Percentiles rank a stretch among this genome's conserved stretches.
Conservation (phyloP, 1,140 invertebrate species). For the Calosoma granatense region DNA sequence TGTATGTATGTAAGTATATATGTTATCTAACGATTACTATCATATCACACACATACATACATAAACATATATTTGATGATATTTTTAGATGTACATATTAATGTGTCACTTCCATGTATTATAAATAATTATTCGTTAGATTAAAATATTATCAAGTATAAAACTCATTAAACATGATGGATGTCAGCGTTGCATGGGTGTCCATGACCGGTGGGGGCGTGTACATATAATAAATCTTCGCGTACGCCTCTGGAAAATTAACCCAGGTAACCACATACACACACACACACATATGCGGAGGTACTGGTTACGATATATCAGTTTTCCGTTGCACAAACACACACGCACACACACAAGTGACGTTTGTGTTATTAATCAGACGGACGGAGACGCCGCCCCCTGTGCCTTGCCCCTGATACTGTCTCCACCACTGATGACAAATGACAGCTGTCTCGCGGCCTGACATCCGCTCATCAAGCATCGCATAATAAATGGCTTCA, state of each 20-base stretch:
- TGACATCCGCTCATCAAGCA: constrained; percentile 5
- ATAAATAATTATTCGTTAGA: background rate
- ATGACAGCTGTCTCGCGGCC: background rate
- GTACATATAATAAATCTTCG: background rate
- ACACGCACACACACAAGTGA: background rate
- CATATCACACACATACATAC: background rate
- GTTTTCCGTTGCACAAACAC: background rate
- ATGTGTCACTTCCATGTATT: too few species aligned
- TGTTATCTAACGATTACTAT: background rate
- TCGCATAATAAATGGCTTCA: constrained; percentile 9
- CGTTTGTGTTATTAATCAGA: background rate
- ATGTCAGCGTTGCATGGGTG: background rate
- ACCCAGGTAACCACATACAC: background rate
- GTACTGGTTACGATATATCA: background rate
- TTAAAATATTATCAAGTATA: background rate
- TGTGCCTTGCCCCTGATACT: background rate
- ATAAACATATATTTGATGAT: background rate
- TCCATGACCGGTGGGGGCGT: background rate
- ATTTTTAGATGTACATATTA: too few species aligned
- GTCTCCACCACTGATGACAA: background rate
- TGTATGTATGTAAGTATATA: background rate
- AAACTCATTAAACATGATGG: too few species aligned
- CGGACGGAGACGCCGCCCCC: background rate
- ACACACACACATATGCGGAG: background rate
- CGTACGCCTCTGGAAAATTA: too few species aligned